Conservation (phyloP, 1,140 invertebrate species). For the Calephelis nemesis region DNA sequence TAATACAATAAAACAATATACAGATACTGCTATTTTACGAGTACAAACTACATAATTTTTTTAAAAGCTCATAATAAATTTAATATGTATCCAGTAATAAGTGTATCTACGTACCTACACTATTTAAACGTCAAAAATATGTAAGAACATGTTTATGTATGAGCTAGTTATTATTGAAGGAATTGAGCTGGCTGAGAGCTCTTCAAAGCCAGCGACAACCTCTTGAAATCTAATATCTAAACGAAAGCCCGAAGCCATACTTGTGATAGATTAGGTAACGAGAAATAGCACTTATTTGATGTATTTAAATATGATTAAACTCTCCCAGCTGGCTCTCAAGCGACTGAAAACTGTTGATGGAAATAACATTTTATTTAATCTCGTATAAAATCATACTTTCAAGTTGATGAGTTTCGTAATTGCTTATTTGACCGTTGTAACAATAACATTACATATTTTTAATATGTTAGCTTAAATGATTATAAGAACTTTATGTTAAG, state of each 20-base stretch:
- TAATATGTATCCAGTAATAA: no score
- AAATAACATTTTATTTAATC: background rate
- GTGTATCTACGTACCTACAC: no score
- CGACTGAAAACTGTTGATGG: background rate
- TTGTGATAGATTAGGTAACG: constrained; percentile 7
- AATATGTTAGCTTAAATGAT: no score
- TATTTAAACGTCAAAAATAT: constrained; percentile 2
- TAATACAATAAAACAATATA: no score
- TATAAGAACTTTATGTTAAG: no score
- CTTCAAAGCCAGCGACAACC: constrained; percentile 5
- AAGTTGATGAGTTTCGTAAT: background rate
- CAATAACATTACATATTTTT: no score
- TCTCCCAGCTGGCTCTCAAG: background rate
- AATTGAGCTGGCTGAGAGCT: background rate
- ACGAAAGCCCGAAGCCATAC: constrained; percentile 2
- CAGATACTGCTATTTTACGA: no score
- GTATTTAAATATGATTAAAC: constrained; percentile 7
- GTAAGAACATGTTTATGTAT: background rate
- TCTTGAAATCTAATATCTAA: constrained; percentile 10
- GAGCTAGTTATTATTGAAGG: background rate
- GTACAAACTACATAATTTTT: no score
- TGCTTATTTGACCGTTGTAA: no score
- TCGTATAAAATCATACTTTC: background rate
- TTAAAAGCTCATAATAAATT: no score
- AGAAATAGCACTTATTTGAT: constrained; percentile 5